Evolutionary conservation across 2,888 invertebrate genomes (phyloP), one percentile per base, ranked within the genome.

Genomic region (Zygaena filipendulae): DNA sequence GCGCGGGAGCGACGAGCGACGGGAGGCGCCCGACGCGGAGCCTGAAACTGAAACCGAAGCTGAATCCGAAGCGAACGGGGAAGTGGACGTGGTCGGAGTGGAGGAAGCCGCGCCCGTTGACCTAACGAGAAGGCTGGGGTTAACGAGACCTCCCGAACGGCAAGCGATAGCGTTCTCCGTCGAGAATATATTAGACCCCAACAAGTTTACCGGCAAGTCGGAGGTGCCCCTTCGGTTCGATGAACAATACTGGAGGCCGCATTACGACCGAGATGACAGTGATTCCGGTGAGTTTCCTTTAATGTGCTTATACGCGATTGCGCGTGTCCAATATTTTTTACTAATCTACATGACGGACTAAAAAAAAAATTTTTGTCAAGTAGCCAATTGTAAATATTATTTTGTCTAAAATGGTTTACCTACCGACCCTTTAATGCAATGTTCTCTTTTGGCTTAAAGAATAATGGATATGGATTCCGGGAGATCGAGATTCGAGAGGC

Each of bases 111-210:
- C 77, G 7, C 77, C 77, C 2, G 77, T 79, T 6, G 79, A 79
- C 46, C 45, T 79, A 6, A 80, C 75, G 25, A 52, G 82, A 29
- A 69, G 83, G 20, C 66, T 84, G 29, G 82, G 82, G 25, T 74
- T 84, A 34, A 86, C 86, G 27, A 69, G 87, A 46, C 64, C 77
- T 2, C 70, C 74, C 1, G 77, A 87, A 84, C 43, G 83, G 27
- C 56, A 69, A 1, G 59, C 71, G 2, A 77, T 93, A 39, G 91
- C 93, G 10, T 94, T 94, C 69, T 92, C 92, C 3, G 94, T 94
- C 11, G 93, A 94, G 72, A 94, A 94, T 56, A 94, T 94, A 40
- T 71, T 94, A 43, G 93, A 94, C 66, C 94, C 94, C 3, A 93
- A 88, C 49, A 94, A 94, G 74, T 94, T 94, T 61, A 93, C 92